A percentile compares a stretch with the other conserved stretches of the same genome.
Evolutionary conservation across 2,888 invertebrate genomes (phyloP).

Genomic region (Epirrita christyi): DNA sequence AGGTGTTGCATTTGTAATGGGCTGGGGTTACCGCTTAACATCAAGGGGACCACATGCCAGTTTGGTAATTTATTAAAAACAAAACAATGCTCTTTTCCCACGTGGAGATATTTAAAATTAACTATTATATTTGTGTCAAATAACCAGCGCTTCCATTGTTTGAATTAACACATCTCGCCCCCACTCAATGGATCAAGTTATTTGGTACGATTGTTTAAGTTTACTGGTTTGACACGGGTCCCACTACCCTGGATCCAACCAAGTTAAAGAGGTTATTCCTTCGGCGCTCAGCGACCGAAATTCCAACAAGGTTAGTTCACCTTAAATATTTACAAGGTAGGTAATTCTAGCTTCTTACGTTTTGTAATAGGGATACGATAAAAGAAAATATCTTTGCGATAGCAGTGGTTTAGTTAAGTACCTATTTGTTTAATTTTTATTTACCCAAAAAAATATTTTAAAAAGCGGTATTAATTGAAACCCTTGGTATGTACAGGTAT

Average conservation of each 20-base stretch:
- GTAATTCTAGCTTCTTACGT: conserved; percentile 23
- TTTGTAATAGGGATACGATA: conserved; percentile 11
- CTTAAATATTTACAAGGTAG: conserved; percentile 38
- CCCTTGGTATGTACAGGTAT: too few species aligned
- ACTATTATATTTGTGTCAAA: too few species aligned
- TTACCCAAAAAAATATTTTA: not conserved
- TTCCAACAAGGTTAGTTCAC: conserved; percentile 32
- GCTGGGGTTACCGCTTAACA: too few species aligned
- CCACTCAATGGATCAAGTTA: too few species aligned
- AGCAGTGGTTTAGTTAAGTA: not conserved
- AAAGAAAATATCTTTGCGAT: not conserved
- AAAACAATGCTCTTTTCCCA: too few species aligned
- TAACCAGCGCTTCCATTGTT: too few species aligned
- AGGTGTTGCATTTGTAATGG: too few species aligned
- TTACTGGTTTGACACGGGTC: not conserved
- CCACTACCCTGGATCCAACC: conserved; percentile 6
- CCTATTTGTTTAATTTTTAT: not conserved
- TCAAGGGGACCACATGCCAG: too few species aligned
- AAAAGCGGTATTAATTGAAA: not conserved
- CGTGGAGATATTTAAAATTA: too few species aligned
- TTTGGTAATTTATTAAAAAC: too few species aligned
- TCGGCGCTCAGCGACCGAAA: conserved; percentile 19
- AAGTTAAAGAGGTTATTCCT: conserved; percentile 27
- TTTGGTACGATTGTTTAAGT: too few species aligned
- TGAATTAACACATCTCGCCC: too few species aligned